Evolutionary conservation across 2,113 vertebrate genomes (phyloP).

Genomic region (Taxidea taxus): DNA sequence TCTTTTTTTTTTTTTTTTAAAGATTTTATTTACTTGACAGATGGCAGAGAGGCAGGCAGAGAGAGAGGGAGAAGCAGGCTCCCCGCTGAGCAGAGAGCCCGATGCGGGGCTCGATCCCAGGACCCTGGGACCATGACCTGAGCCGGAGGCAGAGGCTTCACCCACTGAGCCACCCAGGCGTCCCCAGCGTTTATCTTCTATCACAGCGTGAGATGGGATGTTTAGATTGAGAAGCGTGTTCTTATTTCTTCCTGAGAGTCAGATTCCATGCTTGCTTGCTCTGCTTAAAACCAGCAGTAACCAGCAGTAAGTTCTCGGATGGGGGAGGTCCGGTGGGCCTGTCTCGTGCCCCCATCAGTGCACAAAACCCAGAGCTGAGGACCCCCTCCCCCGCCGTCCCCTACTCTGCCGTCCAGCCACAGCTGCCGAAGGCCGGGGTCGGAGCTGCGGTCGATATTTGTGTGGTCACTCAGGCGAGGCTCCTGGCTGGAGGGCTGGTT

Average conservation of each 20-base stretch:
- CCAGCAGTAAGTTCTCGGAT: rapidly evolving
- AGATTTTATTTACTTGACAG: too few relatives aligned
- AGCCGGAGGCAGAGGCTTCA: too few relatives aligned
- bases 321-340: background rate
- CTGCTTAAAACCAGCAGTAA: background rate
- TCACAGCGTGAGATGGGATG: background rate
- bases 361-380: background rate
- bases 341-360: background rate
- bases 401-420: background rate
- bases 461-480: background rate
- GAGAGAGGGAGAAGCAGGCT: too few relatives aligned
- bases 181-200: too few relatives aligned
- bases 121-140: too few relatives aligned
- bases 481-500: background rate
- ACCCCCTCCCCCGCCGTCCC: background rate
- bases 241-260: too few relatives aligned
- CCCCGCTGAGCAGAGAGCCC: too few relatives aligned
- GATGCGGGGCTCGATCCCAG: too few relatives aligned
- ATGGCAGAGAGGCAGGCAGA: too few relatives aligned
- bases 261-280: background rate
- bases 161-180: too few relatives aligned
- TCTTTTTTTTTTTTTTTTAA: background rate
- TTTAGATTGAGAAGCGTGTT: background rate
- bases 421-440: background rate
- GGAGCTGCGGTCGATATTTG: rapidly evolving